Conservation (phyloP, 2,888 invertebrate genomes). For the Perizoma flavofasciatum region DNA sequence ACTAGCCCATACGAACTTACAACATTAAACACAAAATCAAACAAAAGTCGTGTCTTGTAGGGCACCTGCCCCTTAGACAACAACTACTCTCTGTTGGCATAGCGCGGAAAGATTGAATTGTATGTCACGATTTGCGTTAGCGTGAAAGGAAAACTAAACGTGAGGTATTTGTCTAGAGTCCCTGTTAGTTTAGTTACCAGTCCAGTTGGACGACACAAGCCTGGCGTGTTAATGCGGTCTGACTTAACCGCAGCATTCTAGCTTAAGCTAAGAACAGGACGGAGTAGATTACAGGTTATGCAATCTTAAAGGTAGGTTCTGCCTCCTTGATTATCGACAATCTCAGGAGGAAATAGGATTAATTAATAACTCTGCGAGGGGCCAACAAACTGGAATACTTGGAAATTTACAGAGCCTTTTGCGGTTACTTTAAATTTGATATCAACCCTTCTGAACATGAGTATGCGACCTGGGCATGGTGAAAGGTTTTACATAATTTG, state of each 20-base stretch:
- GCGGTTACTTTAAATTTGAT: not conserved
- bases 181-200: not conserved
- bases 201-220: conserved; percentile 21
- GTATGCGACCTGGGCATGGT: too few species aligned
- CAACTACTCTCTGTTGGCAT: too few species aligned
- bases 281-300: conserved; percentile 30
- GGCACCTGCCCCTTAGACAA: too few species aligned
- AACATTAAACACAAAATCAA: too few species aligned
- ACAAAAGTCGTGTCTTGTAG: too few species aligned
- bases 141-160: too few species aligned
- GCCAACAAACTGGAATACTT: not conserved
- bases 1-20: too few species aligned
- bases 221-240: conserved; percentile 22
- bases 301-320: conserved; percentile 28
- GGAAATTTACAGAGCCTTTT: not conserved
- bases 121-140: too few species aligned
- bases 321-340: conserved; percentile 28
- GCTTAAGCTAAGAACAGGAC: conserved; percentile 26
- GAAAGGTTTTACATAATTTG: too few species aligned
- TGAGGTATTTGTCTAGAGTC: too few species aligned
- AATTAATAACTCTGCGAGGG: conserved; percentile 18
- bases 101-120: too few species aligned
- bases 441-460: too few species aligned
- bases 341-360: conserved; percentile 19
- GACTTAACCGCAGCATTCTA: conserved; percentile 24